Evolutionary conservation across 2,113 vertebrate species (phyloP).

Genomic region (Ceyx melanurus): DNA sequence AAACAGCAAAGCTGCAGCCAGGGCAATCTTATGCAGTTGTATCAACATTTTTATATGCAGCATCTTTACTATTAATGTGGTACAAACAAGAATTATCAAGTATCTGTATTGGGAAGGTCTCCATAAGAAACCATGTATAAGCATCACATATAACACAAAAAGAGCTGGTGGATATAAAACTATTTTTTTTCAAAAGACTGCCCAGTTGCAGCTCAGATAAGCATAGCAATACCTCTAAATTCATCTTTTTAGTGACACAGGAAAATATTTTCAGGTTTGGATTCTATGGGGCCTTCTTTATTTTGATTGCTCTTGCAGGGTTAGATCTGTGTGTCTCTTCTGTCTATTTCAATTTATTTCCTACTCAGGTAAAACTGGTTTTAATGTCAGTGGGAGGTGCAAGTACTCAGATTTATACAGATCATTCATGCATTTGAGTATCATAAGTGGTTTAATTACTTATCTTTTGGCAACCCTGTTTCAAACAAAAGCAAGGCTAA

Average conservation of each 20-base stretch:
- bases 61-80: background rate
- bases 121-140: background rate
- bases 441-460: background rate
- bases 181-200: background rate
- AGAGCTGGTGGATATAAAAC: background rate
- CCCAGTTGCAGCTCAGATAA: background rate
- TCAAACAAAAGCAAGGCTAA: background rate
- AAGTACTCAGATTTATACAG: background rate
- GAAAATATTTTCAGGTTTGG: background rate
- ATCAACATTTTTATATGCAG: background rate
- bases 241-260: background rate
- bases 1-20: background rate
- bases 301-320: background rate
- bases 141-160: background rate
- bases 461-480: background rate
- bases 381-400: background rate
- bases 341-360: background rate
- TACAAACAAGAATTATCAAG: background rate
- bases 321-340: background rate
- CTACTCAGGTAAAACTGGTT: background rate
- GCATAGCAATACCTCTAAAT: background rate
- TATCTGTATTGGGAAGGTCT: background rate
- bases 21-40: background rate
- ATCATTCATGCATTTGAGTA: rapidly evolving
- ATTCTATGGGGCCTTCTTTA: background rate